Evolutionary conservation across 2,113 vertebrate species (phyloP).

Genomic region (Platysternon megacephalum): DNA sequence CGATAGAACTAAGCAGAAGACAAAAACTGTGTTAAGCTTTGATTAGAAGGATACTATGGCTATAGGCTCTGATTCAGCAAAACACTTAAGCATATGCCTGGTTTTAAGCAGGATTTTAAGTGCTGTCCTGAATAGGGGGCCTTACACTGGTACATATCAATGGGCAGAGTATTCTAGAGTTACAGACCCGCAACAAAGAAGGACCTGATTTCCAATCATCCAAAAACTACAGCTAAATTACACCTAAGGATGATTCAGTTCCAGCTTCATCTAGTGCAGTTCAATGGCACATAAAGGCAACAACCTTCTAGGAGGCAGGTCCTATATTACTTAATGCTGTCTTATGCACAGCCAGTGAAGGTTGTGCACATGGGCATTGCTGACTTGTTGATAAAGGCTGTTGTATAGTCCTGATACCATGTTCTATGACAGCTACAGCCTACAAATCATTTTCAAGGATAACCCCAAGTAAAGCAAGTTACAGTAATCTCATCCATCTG

Average conservation of each 20-base stretch:
- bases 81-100: neutral
- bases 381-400: neutral
- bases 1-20: neutral
- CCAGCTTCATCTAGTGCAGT: neutral
- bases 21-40: neutral
- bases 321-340: neutral
- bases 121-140: neutral
- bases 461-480: neutral
- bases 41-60: neutral
- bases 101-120: neutral
- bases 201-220: neutral
- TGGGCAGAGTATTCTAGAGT: neutral
- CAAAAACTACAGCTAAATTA: neutral
- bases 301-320: neutral
- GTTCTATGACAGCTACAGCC: neutral
- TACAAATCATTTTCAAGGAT: neutral
- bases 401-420: neutral
- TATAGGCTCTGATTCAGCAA: neutral
- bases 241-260: rapidly evolving
- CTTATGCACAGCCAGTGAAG: neutral
- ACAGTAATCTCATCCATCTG: neutral
- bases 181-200: neutral
- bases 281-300: rapidly evolving
- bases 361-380: neutral
- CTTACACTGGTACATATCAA: neutral